Percentiles rank a stretch among this genome's conserved stretches.
Evolutionary conservation across 1,140 invertebrate species (phyloP).

Genomic region (Ceratina australensis): DNA sequence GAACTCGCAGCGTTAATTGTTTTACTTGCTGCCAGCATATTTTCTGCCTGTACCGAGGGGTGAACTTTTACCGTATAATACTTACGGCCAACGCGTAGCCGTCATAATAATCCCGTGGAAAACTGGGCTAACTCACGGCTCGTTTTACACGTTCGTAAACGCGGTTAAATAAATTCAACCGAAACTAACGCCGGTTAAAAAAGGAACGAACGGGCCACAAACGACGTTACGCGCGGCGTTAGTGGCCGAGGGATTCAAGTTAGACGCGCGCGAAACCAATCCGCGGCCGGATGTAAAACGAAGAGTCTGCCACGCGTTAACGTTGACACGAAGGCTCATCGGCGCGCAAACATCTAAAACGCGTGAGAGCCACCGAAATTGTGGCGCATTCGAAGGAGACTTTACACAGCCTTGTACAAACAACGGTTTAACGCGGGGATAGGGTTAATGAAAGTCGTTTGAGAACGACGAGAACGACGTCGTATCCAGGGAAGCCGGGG

Average conservation of each 20-base stretch:
- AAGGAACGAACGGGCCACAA: not conserved
- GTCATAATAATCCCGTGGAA: not conserved
- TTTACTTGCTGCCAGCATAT: not conserved
- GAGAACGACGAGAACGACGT: conserved; percentile 4
- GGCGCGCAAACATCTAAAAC: conserved; percentile 16
- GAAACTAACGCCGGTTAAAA: not conserved
- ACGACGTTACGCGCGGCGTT: not conserved
- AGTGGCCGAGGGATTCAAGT: not conserved
- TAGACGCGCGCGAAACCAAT: conserved; percentile 1
- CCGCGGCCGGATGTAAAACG: conserved; percentile 2
- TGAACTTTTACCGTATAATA: conserved; percentile 11
- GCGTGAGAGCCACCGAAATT: not conserved
- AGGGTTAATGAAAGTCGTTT: conserved; percentile 49
- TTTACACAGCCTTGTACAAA: conserved; percentile 15
- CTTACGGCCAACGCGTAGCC: not conserved
- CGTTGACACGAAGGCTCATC: conserved; percentile 8
- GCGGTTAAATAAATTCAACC: not conserved
- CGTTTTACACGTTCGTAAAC: conserved; percentile 3
- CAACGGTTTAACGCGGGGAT: conserved; percentile 3
- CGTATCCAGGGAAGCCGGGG: conserved; percentile 1
- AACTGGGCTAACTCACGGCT: not conserved
- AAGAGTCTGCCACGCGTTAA: conserved; percentile 1
- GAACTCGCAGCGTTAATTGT: conserved; percentile 1
- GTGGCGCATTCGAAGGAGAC: not conserved
- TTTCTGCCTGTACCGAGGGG: not conserved